Base-by-base conservation (phyloP, 2,797 vertebrate species). In the Tenualosa ilisha region DNA sequence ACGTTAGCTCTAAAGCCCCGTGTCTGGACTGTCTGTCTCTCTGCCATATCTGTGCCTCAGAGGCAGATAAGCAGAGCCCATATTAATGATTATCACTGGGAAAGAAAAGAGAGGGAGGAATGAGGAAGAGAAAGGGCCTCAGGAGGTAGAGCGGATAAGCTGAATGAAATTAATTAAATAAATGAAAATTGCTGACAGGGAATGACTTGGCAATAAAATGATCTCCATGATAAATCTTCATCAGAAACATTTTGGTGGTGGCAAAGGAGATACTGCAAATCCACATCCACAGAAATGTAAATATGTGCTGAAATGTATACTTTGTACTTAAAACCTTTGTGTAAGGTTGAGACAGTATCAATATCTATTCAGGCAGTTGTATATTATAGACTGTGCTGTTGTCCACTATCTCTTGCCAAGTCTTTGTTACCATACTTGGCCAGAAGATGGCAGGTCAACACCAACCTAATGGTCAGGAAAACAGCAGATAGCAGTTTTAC, bases 61-160 rank as follows among this genome's bases (percentile, higher is more conserved):
- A 79, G 72, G 72, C 72, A 79, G 72, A 79, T 79, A 79, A 79
- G 72, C 26, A 72, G 3, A 79, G 20, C 40, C 40, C 37, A 43
- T 79, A 37, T 46, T 79, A 79, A 79, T 79, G 37, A 46, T 46
- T 79, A 9, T 40, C 37, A 43, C 20, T 15, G 68, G 20, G 72
- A 40, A 46, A 1, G 17, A 46, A 8, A 3, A 43, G 15, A 46
- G 17, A 7, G 40, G 43, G 6, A 79, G 72, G 17, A 43, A 20
- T 22, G 40, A 79, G 72, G 37, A 79, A 43, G 17, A 43, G 37
- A 43, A 40, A 79, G 15, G 20, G 40, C 24, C 26, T 26, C 15
- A 46, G 40, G 40, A 79, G 31, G 26, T 15, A 31, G 4, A 59
- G 59, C 24, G 9, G 0, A 63, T 9, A 1, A 63, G 17, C 4